These are phyloP conservation scores for Eulemur coronatus DNA, from an alignment of 2,797 vertebrate species.

Conservation along the genomic window DNA sequence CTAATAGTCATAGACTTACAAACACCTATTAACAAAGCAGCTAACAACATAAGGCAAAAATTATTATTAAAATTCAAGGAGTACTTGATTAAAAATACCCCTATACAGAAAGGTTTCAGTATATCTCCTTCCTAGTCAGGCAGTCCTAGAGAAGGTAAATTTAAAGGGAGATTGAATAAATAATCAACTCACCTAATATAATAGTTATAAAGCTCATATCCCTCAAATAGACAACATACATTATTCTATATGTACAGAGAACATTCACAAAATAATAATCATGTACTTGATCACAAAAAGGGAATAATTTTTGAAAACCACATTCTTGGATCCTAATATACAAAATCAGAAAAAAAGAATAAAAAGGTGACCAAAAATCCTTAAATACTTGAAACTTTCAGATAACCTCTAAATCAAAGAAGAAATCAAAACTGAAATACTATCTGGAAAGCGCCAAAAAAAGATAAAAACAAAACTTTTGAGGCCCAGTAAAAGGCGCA, in stretches of 20 bases:
- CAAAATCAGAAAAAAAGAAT: background rate
- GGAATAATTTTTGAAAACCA: background rate
- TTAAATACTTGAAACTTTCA: background rate
- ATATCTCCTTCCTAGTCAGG: background rate
- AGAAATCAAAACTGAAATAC: slow-evolving; percentile 21
- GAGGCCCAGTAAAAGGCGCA: background rate
- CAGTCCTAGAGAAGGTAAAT: background rate
- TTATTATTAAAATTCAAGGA: background rate
- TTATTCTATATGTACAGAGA: background rate
- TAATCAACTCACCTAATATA: background rate
- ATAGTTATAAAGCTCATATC: background rate
- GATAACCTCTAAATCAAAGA: slow-evolving; percentile 43
- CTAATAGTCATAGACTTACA: background rate
- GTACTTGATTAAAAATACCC: background rate
- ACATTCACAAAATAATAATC: background rate
- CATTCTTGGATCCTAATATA: background rate
- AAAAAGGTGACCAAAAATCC: background rate
- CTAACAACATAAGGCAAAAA: background rate
- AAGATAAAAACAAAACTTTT: background rate
- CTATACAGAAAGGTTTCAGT: background rate
- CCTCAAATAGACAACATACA: background rate
- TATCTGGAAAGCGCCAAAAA: background rate
- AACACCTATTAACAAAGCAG: background rate
- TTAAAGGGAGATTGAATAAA: background rate
- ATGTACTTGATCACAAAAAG: background rate